A percentile compares a stretch with the other conserved stretches of the same genome.
These are phyloP conservation scores for Leptarthrus brevirostris DNA, from an alignment of 2,888 invertebrate genomes.

Conservation along the genomic window DNA sequence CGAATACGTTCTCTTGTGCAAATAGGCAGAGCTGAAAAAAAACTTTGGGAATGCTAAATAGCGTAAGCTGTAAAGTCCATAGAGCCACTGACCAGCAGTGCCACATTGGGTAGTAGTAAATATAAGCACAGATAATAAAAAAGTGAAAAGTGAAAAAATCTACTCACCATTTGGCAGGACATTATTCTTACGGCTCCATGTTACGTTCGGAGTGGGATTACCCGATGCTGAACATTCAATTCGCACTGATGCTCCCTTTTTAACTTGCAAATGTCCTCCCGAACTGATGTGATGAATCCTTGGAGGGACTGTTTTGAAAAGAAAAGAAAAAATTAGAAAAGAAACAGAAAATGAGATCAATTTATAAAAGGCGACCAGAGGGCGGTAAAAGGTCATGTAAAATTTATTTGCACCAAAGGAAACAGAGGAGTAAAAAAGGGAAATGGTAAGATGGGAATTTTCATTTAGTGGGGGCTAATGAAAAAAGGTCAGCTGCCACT, in stretches of 20 bases:
- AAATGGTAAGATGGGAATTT: neutral
- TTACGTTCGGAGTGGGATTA: slow-evolving; percentile 82
- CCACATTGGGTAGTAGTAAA: too few relatives aligned
- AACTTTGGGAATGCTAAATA: too few relatives aligned
- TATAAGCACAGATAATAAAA: slow-evolving; percentile 5
- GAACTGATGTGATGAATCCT: slow-evolving; percentile 73
- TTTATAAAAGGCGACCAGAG: slow-evolving; percentile 25
- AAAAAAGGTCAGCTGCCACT: too few relatives aligned
- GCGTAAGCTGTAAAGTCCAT: slow-evolving; percentile 2
- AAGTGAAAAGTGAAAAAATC: slow-evolving; percentile 20
- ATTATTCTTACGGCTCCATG: slow-evolving; percentile 74
- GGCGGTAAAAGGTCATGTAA: slow-evolving; percentile 20
- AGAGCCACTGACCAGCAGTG: too few relatives aligned
- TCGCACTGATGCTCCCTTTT: slow-evolving; percentile 81
- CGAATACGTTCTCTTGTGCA: too few relatives aligned
- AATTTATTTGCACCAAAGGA: slow-evolving; percentile 18
- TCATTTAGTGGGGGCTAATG: too few relatives aligned
- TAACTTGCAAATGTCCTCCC: slow-evolving; percentile 74
- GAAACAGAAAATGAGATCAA: slow-evolving; percentile 27
- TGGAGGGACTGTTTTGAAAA: slow-evolving; percentile 71
- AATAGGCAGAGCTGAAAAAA: too few relatives aligned
- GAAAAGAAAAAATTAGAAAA: slow-evolving; percentile 50
- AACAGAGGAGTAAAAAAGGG: neutral
- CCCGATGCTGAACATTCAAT: slow-evolving; percentile 82
- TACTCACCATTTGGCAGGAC: slow-evolving; percentile 67